Evolutionary conservation across 2,797 vertebrate species (phyloP), one percentile per base, ranked within the genome.

Genomic region (Phataginus tetradactyla): DNA sequence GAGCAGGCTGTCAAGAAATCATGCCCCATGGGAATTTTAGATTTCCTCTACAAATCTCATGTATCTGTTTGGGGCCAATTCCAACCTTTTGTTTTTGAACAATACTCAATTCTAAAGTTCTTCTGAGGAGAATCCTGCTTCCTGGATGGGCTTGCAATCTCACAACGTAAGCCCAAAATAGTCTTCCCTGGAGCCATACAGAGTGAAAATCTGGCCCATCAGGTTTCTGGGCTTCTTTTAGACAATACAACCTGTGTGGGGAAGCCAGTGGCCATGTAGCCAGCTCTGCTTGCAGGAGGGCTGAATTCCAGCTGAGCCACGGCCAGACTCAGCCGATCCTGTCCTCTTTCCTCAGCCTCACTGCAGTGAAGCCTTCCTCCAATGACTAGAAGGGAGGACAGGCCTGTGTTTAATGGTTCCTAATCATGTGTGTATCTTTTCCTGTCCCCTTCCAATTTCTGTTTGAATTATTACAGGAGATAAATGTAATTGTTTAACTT

Each of bases 71-170:
- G 53, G 79, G 21, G 75, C 75, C 75, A 95, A 86, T 84, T 79
- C 55, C 66, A 93, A 57, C 8, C 86, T 75, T 94, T 95, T 93
- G 80, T 90, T 95, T 79, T 83, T 80, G 88, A 92, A 96, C 92
- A 96, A 94, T 95, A 34, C 77, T 85, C 32, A 75, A 83, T 97
- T 96, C 59, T 95, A 64, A 92, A 72, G 61, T 69, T 78, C 72
- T 90, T 75, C 66, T 66, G 49, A 66, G 74, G 90, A 88, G 57
- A 90, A 53, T 75, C 42, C 25, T 93, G 59, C 64, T 63, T 86
- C 78, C 59, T 83, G 59, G 63, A 72, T 84, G 34, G 39, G 10
- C 57, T n/a, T 72, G 34, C 61, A 34, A 15, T 57, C 32, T 94
- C 86, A 71, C 39, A 72, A 32, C 79, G 18, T 45, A 6, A 90